phyloP scores from a whole-genome alignment of 2,113 vertebrate species.

The Oryzias curvinotus region DNA sequence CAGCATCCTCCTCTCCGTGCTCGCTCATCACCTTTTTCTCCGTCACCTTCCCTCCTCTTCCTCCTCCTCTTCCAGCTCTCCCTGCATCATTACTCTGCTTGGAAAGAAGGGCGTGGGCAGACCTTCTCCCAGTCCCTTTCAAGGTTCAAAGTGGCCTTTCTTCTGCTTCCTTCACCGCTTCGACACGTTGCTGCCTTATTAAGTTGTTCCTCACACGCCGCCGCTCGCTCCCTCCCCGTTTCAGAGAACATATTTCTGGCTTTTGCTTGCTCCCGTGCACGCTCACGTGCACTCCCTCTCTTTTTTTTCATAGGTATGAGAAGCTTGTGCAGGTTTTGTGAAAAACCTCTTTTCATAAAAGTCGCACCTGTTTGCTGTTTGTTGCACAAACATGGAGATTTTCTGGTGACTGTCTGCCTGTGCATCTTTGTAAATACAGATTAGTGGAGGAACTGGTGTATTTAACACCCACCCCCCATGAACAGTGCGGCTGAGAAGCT shows the following conservation, averaged over 20 bases:
- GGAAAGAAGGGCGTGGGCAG: constrained; percentile 59
- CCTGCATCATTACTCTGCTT: constrained; percentile 23
- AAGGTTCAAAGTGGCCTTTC: constrained; percentile 68
- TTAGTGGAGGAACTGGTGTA: too few relatives aligned
- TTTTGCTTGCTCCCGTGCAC: constrained; percentile 58
- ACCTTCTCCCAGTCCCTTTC: constrained; percentile 71
- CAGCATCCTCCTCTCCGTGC: constrained; percentile 24
- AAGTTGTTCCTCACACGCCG: constrained; percentile 40
- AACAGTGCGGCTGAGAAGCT: too few relatives aligned
- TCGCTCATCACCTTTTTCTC: constrained; percentile 14
- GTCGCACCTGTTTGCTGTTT: too few relatives aligned
- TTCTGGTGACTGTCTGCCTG: too few relatives aligned
- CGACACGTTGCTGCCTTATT: constrained; percentile 68
- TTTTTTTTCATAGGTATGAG: neutral
- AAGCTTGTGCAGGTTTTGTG: constrained; percentile 2
- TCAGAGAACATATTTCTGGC: constrained; percentile 54
- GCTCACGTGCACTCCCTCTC: neutral
- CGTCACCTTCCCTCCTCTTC: constrained; percentile 4
- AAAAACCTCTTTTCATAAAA: constrained; percentile 11
- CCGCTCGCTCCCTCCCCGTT: constrained; percentile 10
- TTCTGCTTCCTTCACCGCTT: constrained; percentile 47
- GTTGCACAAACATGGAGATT: too few relatives aligned
- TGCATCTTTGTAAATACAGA: too few relatives aligned
- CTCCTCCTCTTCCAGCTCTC: constrained; percentile 6
- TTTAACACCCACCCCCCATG: too few relatives aligned